Evolutionary conservation across 2,797 vertebrate genomes (phyloP).

Genomic region (Scolopax rusticola): DNA sequence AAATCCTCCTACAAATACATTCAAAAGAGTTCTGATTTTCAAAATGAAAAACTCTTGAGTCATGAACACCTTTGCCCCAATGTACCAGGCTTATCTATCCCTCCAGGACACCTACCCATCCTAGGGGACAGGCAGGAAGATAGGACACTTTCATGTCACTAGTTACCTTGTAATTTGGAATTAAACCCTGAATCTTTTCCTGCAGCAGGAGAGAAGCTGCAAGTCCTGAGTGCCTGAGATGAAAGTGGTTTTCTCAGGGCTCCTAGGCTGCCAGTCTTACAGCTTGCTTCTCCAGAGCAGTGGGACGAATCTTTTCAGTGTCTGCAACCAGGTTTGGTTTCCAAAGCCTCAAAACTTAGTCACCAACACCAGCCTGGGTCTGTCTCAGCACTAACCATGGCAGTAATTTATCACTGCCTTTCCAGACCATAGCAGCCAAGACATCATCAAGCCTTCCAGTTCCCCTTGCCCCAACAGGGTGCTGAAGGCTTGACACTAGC

Average conservation of each 20-base stretch:
- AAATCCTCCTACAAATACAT: background rate
- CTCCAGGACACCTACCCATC: background rate
- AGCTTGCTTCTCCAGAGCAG: background rate
- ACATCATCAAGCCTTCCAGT: background rate
- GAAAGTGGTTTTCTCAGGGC: background rate
- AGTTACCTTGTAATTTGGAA: background rate
- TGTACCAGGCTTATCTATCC: background rate
- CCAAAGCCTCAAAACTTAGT: background rate
- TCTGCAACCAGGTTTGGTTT: background rate
- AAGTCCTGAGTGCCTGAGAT: background rate
- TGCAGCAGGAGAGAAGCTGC: background rate
- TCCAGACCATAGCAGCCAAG: background rate
- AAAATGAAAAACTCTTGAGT: background rate
- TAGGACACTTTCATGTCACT: background rate
- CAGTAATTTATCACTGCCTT: background rate
- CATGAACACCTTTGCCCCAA: background rate
- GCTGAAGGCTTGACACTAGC: background rate
- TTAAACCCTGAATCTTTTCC: background rate
- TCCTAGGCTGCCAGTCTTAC: background rate
- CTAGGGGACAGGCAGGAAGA: background rate
- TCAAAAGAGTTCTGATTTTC: background rate
- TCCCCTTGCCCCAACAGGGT: background rate
- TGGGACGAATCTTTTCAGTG: background rate
- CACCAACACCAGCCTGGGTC: background rate
- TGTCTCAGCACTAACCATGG: background rate